Evolutionary conservation across 2,797 vertebrate genomes (phyloP).

Genomic region (Chiroxiphia lanceolata): DNA sequence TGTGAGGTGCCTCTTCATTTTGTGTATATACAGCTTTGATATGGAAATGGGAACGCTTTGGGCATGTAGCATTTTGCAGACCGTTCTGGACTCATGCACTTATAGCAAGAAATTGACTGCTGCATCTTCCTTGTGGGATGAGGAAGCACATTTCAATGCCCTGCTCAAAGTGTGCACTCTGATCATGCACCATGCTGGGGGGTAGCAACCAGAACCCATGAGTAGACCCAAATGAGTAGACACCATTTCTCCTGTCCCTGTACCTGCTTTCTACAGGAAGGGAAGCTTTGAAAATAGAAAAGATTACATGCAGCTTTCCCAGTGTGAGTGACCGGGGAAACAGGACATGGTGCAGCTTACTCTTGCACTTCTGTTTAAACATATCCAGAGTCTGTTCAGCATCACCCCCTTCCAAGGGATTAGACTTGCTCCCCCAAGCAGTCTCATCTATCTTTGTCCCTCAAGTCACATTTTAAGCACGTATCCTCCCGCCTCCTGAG

Average conservation of each 20-base stretch:
- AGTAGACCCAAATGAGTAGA: background rate
- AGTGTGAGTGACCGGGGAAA: background rate
- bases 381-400: background rate
- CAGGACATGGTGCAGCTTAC: background rate
- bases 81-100: background rate
- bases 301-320: background rate
- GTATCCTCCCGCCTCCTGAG: background rate
- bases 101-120: background rate
- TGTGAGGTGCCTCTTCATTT: background rate
- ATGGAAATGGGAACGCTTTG: background rate
- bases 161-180: background rate
- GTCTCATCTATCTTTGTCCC: background rate
- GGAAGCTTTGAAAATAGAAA: background rate
- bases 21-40: background rate
- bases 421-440: background rate
- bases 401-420: background rate
- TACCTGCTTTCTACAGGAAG: background rate
- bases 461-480: conserved; percentile 25
- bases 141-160: background rate
- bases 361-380: background rate
- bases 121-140: background rate
- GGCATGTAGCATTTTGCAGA: background rate
- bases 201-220: background rate
- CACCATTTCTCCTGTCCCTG: background rate
- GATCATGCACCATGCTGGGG: accelerated